Conservation (phyloP, 1,140 invertebrate species). For the Drosophila nigrodunni region DNA sequence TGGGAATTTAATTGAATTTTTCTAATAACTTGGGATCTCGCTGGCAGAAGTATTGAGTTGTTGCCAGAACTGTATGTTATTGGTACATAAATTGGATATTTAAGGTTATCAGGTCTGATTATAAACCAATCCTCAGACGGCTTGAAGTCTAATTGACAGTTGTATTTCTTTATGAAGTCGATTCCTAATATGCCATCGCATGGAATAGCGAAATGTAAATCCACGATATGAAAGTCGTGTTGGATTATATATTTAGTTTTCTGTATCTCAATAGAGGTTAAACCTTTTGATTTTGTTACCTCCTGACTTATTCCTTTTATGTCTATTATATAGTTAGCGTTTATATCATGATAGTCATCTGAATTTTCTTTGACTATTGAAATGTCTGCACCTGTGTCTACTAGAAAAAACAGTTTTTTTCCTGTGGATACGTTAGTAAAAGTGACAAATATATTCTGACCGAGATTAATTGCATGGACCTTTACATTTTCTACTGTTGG, state of each 20-base stretch:
- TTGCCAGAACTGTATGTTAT: too few species aligned
- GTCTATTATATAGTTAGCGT: too few species aligned
- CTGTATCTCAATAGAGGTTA: background rate
- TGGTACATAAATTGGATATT: too few species aligned
- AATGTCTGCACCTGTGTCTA: background rate
- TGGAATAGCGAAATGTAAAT: too few species aligned
- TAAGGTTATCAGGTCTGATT: too few species aligned
- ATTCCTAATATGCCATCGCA: slow-evolving; percentile 2
- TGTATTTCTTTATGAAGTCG: too few species aligned
- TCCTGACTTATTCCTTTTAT: slow-evolving; percentile 2
- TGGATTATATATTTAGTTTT: background rate
- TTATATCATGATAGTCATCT: background rate
- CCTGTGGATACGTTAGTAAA: background rate
- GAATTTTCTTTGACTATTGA: background rate
- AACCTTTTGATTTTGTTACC: slow-evolving; percentile 1
- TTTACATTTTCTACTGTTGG: background rate
- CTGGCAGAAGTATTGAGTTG: too few species aligned
- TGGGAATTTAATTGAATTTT: too few species aligned
- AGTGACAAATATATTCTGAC: background rate
- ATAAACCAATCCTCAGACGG: too few species aligned
- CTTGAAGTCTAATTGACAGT: too few species aligned
- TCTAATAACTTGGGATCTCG: too few species aligned
- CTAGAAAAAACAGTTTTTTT: background rate
- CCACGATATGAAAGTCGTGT: background rate
- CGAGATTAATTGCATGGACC: background rate